Base-by-base conservation (phyloP, 2,797 vertebrate species). In the Sebastes kiyomatsui region DNA sequence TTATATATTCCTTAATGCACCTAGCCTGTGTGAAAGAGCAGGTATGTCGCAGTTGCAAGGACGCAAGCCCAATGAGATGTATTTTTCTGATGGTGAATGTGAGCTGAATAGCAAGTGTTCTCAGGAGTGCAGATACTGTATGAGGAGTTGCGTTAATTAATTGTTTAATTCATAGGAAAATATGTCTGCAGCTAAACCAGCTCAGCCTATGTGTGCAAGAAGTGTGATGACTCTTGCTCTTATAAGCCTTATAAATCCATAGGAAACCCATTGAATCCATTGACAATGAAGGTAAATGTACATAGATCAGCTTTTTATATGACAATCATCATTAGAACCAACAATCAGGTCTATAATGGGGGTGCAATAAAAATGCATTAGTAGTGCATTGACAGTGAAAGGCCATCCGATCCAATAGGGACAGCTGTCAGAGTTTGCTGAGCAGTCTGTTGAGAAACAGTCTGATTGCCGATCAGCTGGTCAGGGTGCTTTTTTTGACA, bases 81-180 rank as follows among this genome's bases (percentile, higher is more conserved):
- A 61, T 60, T 67, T 84, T 54, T 81, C 58, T 60, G 62, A 72
- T 72, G 58, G 25, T 25, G 23, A 76, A 69, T 87, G 67, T 71
- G 74, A 80, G 61, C 38, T 86, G 81, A 84, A 82, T 84, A 79
- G 62, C 13, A 84, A 81, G 22, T 52, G 23, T 66, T 78, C 64
- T 76, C 71, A 73, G 70, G 66, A 72, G 82, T 81, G 72, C 72
- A 79, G 70, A 79, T 80, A 59, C 42, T 27, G 23, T 42, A 74
- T n/a, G 60, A 79, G 12, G 30, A 66, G 22, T 59, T 64, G 78
- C 61, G 67, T 87, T 81, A 68, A 85, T 89, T 81, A 46, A 77
- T 72, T 78, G 58, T 77, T 79, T 75, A 77, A 87, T 73, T 87
- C 28, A 61, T 18, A 2, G 23, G 49, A 59, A 76, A 71, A 74